Percentiles rank a stretch among this genome's conserved stretches.
Evolutionary conservation across 2,113 vertebrate species (phyloP).

Genomic region (Apodemus speciosus): DNA sequence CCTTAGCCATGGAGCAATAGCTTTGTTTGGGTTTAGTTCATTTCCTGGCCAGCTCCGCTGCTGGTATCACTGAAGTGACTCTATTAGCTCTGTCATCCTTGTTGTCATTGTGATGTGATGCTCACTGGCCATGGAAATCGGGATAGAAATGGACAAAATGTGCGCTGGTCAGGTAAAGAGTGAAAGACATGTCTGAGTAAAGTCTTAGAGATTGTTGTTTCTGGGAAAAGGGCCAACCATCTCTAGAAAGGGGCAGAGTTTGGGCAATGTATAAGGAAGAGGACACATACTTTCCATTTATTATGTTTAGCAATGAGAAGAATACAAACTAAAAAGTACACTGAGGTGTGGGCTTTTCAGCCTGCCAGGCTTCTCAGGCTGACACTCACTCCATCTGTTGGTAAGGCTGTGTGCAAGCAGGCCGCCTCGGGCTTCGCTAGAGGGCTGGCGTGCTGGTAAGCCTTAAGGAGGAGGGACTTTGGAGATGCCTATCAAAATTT

Average conservation of each 20-base stretch:
- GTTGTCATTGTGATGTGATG: background rate
- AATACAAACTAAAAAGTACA: background rate
- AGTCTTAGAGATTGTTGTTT: background rate
- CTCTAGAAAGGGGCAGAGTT: background rate
- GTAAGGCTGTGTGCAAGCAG: background rate
- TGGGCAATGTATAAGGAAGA: background rate
- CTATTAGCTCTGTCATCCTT: background rate
- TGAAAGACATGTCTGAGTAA: background rate
- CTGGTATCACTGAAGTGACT: background rate
- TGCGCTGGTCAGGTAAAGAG: background rate
- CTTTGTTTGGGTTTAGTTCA: conserved; percentile 55
- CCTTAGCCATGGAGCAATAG: background rate
- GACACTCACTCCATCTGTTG: background rate
- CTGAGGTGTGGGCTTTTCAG: background rate
- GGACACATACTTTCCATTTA: background rate
- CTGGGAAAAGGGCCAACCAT: background rate
- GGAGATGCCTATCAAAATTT: background rate
- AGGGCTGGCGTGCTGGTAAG: background rate
- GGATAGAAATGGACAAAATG: background rate
- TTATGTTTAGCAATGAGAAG: background rate
- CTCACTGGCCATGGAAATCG: background rate
- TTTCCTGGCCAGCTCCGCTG: background rate
- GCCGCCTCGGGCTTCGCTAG: no score
- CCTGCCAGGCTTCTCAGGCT: background rate
- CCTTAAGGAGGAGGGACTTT: background rate